These are phyloP conservation scores for Enteromius radiatus DNA, from an alignment of 2,797 vertebrate species.

Conservation along the genomic window DNA sequence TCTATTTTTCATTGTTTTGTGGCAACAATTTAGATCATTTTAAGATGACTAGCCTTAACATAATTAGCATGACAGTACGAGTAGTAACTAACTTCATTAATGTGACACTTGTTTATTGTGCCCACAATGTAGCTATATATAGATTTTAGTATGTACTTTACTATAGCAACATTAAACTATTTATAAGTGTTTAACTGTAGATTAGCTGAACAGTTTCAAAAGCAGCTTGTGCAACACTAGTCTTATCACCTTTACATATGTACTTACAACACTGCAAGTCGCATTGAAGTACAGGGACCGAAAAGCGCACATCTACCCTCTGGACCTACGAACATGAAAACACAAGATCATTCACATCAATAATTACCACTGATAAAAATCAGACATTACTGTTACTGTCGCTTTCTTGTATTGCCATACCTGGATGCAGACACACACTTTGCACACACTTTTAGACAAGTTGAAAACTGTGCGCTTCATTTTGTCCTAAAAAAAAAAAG, in stretches of 20 bases:
- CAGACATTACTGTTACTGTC: background rate
- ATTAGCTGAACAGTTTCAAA: background rate
- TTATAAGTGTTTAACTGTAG: background rate
- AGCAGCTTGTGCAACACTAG: background rate
- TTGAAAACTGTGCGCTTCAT: constrained; percentile 42
- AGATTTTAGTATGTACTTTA: background rate
- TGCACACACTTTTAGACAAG: constrained; percentile 45
- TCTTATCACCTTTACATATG: background rate
- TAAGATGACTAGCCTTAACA: background rate
- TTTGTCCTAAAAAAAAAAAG: constrained; percentile 49
- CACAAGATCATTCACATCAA: background rate
- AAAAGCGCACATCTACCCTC: constrained; percentile 50
- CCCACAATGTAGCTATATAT: background rate
- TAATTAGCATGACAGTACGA: background rate
- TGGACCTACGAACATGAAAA: constrained; percentile 39
- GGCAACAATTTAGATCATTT: background rate
- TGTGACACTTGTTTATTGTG: background rate
- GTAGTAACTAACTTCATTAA: background rate
- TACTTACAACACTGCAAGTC: constrained; percentile 58
- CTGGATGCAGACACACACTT: constrained; percentile 52
- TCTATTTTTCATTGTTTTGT: background rate
- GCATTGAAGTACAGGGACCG: constrained; percentile 45
- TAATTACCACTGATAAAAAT: background rate
- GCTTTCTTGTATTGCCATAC: constrained; percentile 34
- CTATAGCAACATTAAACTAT: background rate